phyloP scores from a whole-genome alignment of 2,113 vertebrate genomes.

The Ursus arctos region DNA sequence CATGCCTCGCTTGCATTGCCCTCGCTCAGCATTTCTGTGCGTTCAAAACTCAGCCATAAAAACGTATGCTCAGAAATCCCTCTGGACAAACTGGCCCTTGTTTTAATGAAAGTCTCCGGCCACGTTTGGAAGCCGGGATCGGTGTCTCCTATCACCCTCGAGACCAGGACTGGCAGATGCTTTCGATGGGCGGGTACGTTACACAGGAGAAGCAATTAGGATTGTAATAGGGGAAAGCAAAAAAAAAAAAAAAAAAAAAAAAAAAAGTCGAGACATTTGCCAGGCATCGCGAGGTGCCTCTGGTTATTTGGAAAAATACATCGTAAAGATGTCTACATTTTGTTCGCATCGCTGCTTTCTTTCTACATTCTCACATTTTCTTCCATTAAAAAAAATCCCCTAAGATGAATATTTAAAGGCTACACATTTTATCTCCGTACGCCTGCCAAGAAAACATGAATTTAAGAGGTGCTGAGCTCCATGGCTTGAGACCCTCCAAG shows the following conservation, averaged over 20 bases:
- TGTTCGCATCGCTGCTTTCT: neutral
- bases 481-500: neutral
- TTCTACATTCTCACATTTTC: constrained; percentile 37
- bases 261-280: neutral
- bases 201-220: neutral
- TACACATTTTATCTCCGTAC: rapidly evolving
- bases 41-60: constrained; percentile 51
- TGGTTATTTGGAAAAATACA: constrained; percentile 69
- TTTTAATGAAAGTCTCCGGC: constrained; percentile 50
- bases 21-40: neutral
- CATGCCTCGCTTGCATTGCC: rapidly evolving
- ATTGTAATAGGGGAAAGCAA: neutral
- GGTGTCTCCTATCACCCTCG: constrained; percentile 59
- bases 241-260: neutral
- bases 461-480: constrained; percentile 18
- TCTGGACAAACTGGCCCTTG: neutral
- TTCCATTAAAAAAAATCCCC: constrained; percentile 62
- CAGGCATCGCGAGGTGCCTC: neutral
- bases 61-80: neutral
- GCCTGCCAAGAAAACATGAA: neutral
- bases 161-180: constrained; percentile 63
- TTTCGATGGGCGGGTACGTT: neutral
- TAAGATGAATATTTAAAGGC: neutral
- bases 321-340: neutral
- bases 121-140: constrained; percentile 29